phyloP scores from a whole-genome alignment of 2,113 vertebrate species.

The Chlorocebus sabaeus region DNA sequence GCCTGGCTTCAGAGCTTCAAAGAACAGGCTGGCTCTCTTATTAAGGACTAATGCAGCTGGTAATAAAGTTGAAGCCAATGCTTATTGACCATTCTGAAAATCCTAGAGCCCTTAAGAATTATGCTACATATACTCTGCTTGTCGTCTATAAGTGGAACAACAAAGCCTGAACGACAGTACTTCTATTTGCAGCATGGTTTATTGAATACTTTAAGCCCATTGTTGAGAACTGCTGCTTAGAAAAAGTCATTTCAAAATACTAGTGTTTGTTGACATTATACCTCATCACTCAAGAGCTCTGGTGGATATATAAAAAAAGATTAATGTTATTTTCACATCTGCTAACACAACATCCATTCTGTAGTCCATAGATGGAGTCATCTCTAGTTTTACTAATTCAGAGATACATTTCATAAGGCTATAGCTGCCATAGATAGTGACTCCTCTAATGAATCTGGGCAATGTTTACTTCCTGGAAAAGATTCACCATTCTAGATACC shows the following conservation, averaged over 20 bases:
- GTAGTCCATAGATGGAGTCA: not conserved
- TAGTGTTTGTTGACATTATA: not conserved
- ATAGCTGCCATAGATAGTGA: not conserved
- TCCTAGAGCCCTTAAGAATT: not conserved
- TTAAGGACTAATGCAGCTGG: not conserved
- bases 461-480: not conserved
- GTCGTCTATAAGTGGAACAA: not conserved
- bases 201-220: not conserved
- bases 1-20: not conserved
- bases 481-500: not conserved
- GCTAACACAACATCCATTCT: not conserved
- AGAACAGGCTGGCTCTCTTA: not conserved
- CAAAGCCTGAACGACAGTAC: not conserved
- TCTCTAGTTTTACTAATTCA: not conserved
- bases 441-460: not conserved
- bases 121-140: not conserved
- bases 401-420: not conserved
- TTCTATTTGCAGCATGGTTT: not conserved
- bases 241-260: not conserved
- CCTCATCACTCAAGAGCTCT: not conserved
- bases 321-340: not conserved
- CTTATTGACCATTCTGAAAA: not conserved
- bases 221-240: not conserved
- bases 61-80: not conserved
- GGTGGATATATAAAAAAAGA: not conserved